Conservation (phyloP, 2,888 invertebrate genomes). For the Philereme vetulata region DNA sequence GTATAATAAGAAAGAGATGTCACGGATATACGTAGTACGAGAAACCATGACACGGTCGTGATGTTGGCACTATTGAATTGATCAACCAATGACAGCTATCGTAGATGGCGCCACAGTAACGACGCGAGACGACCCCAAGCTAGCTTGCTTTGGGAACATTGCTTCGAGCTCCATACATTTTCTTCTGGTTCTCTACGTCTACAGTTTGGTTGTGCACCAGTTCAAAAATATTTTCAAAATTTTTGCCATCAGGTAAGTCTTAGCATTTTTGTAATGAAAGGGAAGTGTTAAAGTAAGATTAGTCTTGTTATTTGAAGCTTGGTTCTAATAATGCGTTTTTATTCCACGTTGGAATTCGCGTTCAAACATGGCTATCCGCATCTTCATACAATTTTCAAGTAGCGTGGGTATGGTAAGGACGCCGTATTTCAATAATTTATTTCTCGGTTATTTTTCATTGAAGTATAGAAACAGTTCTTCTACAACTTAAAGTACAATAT, state of each 20-base stretch:
- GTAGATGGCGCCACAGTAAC: slow-evolving; percentile 76
- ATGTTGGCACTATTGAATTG: slow-evolving; percentile 66
- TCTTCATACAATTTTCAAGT: slow-evolving; percentile 76
- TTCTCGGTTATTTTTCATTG: slow-evolving; percentile 80
- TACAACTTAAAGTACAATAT: slow-evolving; percentile 73
- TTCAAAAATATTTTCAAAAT: slow-evolving; percentile 83
- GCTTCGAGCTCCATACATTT: slow-evolving; percentile 84
- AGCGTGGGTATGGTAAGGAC: slow-evolving; percentile 81
- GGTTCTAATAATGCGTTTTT: slow-evolving; percentile 65
- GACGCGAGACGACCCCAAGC: slow-evolving; percentile 82
- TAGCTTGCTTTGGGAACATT: slow-evolving; percentile 80
- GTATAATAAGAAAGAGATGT: slow-evolving; percentile 46
- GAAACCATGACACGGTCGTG: slow-evolving; percentile 51
- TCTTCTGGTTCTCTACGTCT: slow-evolving; percentile 83
- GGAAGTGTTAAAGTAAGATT: slow-evolving; percentile 62
- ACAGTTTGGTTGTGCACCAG: slow-evolving; percentile 83
- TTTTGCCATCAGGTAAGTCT: slow-evolving; percentile 83
- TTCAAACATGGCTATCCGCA: slow-evolving; percentile 83
- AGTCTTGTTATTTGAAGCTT: slow-evolving; percentile 57
- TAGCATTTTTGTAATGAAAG: slow-evolving; percentile 68
- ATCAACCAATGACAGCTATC: slow-evolving; percentile 65
- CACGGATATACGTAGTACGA: slow-evolving; percentile 82
- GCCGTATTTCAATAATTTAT: slow-evolving; percentile 81
- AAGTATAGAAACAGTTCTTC: slow-evolving; percentile 76
- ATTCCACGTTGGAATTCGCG: slow-evolving; percentile 82